Evolutionary conservation across 2,888 invertebrate genomes (phyloP).

Genomic region (Synanthedon vespiformis): DNA sequence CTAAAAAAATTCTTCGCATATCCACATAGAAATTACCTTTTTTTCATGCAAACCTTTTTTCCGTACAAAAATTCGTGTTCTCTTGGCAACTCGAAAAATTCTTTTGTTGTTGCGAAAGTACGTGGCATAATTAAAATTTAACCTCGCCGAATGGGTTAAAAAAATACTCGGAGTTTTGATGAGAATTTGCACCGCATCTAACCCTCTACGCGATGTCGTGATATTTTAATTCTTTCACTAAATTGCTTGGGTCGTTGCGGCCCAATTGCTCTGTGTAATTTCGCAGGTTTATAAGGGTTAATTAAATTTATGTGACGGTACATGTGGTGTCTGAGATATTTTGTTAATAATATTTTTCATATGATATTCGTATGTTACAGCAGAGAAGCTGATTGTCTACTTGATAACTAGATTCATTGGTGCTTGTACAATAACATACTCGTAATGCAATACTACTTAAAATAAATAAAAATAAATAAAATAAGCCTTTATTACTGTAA

Average conservation of each 20-base stretch:
- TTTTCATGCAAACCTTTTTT: too few relatives aligned
- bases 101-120: constrained; percentile 21
- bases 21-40: too few relatives aligned
- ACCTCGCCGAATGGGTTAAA: constrained; percentile 10
- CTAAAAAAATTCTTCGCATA: too few relatives aligned
- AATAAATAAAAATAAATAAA: too few relatives aligned
- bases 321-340: constrained; percentile 16
- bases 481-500: too few relatives aligned
- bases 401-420: too few relatives aligned
- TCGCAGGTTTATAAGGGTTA: constrained; percentile 41
- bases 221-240: constrained; percentile 42
- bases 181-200: constrained; percentile 13
- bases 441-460: too few relatives aligned
- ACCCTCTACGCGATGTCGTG: constrained; percentile 20
- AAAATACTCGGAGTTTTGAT: constrained; percentile 9
- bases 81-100: constrained; percentile 23
- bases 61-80: constrained; percentile 12
- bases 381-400: too few relatives aligned
- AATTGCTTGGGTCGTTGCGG: constrained; percentile 33
- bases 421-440: too few relatives aligned
- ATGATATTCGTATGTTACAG: too few relatives aligned
- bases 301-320: constrained; percentile 42
- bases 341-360: constrained; percentile 5
- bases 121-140: constrained; percentile 37
- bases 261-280: constrained; percentile 50